Evolutionary conservation across 2,113 vertebrate genomes (phyloP), one percentile per base, ranked within the genome.

Genomic region (Cynopterus brachyotis): DNA sequence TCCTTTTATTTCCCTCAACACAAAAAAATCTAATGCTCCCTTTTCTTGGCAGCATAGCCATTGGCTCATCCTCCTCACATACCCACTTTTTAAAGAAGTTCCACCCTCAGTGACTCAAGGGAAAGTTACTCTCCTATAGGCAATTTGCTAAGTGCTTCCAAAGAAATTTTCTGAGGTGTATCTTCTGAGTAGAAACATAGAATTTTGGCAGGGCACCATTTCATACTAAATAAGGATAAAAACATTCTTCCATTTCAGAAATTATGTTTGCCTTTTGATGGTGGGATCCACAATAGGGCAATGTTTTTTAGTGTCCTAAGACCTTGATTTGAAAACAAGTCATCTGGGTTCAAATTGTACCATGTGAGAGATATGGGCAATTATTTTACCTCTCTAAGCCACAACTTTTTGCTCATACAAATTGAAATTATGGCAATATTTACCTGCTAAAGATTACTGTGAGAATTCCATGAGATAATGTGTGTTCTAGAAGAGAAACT

Each of bases 171-270:
- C 28, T 79, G 69, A 59, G 69, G 35, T 53, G 55, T 19, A 24
- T 78, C 66, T 55, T 83, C 55, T 75, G 32, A 15, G 9, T 75
- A 85, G 60, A 20, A 93, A 95, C 84, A 73, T 20, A 93, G 67
- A 95, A 80, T 57, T 55, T 69, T 53, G 13, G 6, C 67, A 79
- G 12, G 76, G 32, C 30, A 76, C 30, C 62, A 87, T 76, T 86
- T n/a, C 59, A 42, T 78, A 66, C 92, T 55, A 90, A 95, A 60
- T 89, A 94, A 92, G 30, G 42, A 64, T 72, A 94, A 95, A 64
- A 57, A 0, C n/a, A 5, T 78, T 89, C 87, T 94, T 37, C 45
- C 26, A 82, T 90, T 95, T 95, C 40, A 95, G 53, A 93, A 88
- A n/a, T 62, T 80, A n/a, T 35, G 12, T 62, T 35, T 91, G 22